Evolutionary conservation across 1,140 invertebrate genomes (phyloP).

Genomic region (Ceratina calcarata): DNA sequence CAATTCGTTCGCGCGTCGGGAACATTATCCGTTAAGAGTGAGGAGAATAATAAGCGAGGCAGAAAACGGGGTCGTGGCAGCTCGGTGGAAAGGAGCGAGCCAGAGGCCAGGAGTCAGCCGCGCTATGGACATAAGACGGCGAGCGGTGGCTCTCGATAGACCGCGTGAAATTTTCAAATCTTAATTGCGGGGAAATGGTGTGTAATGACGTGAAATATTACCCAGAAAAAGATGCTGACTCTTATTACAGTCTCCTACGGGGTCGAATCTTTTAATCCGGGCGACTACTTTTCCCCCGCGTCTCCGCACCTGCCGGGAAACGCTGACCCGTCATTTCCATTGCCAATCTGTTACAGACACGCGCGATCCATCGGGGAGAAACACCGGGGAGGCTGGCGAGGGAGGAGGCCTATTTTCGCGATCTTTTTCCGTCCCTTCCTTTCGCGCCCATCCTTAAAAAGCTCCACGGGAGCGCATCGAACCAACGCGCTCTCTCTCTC

Average conservation of each 20-base stretch:
- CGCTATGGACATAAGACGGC: neutral
- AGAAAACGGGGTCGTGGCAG: slow-evolving; percentile 1
- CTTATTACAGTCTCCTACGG: slow-evolving; percentile 67
- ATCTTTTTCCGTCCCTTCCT: slow-evolving; percentile 27
- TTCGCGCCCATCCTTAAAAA: slow-evolving; percentile 7
- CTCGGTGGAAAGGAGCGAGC: too few species aligned
- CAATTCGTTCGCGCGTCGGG: slow-evolving; percentile 3
- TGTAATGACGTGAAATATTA: slow-evolving; percentile 77
- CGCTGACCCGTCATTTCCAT: slow-evolving; percentile 72
- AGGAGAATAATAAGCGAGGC: slow-evolving; percentile 17
- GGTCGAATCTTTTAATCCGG: slow-evolving; percentile 72
- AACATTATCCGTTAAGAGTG: slow-evolving; percentile 3
- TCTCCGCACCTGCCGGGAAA: slow-evolving; percentile 62
- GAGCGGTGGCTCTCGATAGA: slow-evolving; percentile 48
- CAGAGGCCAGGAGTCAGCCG: neutral
- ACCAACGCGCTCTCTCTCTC: neutral
- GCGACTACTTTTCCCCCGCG: slow-evolving; percentile 36
- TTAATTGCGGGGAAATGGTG: slow-evolving; percentile 76
- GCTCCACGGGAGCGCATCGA: neutral
- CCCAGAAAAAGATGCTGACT: slow-evolving; percentile 76
- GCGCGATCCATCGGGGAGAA: slow-evolving; percentile 17
- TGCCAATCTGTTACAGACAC: slow-evolving; percentile 71
- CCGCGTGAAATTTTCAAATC: slow-evolving; percentile 65
- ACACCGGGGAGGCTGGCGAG: neutral
- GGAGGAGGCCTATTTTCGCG: slow-evolving; percentile 33